Conservation (phyloP, 2,797 vertebrate species). For the Jordanella pulchra region DNA sequence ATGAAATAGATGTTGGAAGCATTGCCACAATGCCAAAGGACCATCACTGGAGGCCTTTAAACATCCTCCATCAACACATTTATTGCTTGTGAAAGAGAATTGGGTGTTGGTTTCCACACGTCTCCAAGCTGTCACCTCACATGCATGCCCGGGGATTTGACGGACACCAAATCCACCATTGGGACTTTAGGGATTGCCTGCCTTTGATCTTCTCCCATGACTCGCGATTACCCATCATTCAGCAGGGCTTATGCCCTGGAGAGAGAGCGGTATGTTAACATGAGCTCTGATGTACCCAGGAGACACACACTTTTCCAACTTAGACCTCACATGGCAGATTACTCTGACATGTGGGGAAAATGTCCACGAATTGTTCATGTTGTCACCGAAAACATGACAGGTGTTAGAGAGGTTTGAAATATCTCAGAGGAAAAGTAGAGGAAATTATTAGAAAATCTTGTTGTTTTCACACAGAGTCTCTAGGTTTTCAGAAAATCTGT, state of each 20-base stretch:
- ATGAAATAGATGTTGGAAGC: constrained; percentile 69
- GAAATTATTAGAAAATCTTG: constrained; percentile 25
- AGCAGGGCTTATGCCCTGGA: constrained; percentile 56
- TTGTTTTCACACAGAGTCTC: constrained; percentile 19
- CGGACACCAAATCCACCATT: constrained; percentile 66
- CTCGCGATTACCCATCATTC: constrained; percentile 77
- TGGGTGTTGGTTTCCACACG: constrained; percentile 41
- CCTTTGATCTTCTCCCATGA: constrained; percentile 73
- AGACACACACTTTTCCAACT: constrained; percentile 57
- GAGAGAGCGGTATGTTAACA: constrained; percentile 69
- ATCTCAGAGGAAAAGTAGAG: constrained; percentile 21
- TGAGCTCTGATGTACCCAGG: constrained; percentile 57
- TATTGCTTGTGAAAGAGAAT: constrained; percentile 52
- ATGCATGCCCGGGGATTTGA: constrained; percentile 65
- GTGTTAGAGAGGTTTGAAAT: constrained; percentile 25
- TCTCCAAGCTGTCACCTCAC: constrained; percentile 67
- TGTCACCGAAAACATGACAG: constrained; percentile 18
- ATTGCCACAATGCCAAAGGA: constrained; percentile 46
- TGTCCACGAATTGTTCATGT: constrained; percentile 30
- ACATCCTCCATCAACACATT: constrained; percentile 51
- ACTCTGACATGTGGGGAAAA: constrained; percentile 44
- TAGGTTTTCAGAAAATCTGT: constrained; percentile 44
- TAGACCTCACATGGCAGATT: constrained; percentile 56
- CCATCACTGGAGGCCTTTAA: constrained; percentile 48
- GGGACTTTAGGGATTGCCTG: constrained; percentile 63